Percentiles rank a stretch among this genome's conserved stretches.
These are phyloP conservation scores for Rhagologus leucostigma DNA, from an alignment of 2,113 vertebrate species.

Conservation along the genomic window DNA sequence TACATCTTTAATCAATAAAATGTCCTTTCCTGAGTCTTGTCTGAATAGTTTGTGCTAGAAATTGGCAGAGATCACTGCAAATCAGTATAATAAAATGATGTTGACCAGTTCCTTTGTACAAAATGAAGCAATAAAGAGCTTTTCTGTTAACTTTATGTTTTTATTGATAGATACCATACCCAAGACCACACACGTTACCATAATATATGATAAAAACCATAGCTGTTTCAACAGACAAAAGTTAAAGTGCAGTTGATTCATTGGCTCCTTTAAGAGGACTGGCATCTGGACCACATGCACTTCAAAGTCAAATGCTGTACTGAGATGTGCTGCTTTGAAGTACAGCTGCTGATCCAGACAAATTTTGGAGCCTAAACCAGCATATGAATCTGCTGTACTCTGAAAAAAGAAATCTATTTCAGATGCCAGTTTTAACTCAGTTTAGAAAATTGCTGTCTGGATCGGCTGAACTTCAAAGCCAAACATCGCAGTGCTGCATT, in stretches of 20 bases:
- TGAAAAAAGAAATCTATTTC: slow-evolving; percentile 66
- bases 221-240: slow-evolving; percentile 38
- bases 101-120: neutral
- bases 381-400: slow-evolving; percentile 59
- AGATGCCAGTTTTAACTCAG: slow-evolving; percentile 70
- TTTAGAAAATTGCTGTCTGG: slow-evolving; percentile 72
- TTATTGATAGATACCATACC: slow-evolving; percentile 20
- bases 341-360: slow-evolving; percentile 68
- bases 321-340: slow-evolving; percentile 66
- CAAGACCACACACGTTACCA: neutral
- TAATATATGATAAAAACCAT: neutral
- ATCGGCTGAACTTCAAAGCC: slow-evolving; percentile 70
- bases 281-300: slow-evolving; percentile 67
- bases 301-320: slow-evolving; percentile 61
- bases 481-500: slow-evolving; percentile 13
- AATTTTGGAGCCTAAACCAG: slow-evolving; percentile 62
- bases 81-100: neutral
- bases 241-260: slow-evolving; percentile 35
- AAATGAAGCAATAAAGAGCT: slow-evolving; percentile 34
- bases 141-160: slow-evolving; percentile 30
- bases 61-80: neutral
- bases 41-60: neutral
- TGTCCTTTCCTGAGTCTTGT: neutral
- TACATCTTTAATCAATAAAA: slow-evolving; percentile 21
- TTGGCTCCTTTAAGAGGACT: slow-evolving; percentile 52